Base-by-base conservation (phyloP, 2,888 invertebrate genomes). In the Cyrtodaria siliqua region DNA sequence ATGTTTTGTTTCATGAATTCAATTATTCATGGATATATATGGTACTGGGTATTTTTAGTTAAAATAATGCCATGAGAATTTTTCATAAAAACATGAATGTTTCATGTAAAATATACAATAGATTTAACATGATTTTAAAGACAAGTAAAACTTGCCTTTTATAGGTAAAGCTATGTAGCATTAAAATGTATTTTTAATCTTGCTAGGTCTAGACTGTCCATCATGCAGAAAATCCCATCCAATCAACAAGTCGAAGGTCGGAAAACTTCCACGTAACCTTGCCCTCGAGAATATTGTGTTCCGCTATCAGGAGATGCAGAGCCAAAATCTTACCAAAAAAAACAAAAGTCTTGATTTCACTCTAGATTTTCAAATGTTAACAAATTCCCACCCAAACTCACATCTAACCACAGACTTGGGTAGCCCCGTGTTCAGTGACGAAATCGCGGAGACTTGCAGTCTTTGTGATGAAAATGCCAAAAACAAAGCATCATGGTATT, bases 281-380 rank as follows among this genome's bases (percentile, higher is more conserved):
- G 91, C 91, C 9, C 83, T 92, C 57, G 92, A 91, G 73, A 91
- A 91, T 72, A 86, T 92, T 52, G 91, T 92, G 44, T 88, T 90
- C 76, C 87, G 92, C 12, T 91, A 86, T 66, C 89, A 88, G 60
- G 91, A 91, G 77, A 89, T 91, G 40, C 87, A 87, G 50, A 90
- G 89, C 72, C 82, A 84, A 49, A 89, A 76, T 61, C 74, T 89
- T 53, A 85, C 87, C 18, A 57, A 62, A 50, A 64, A 62, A 47
- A 79, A 78, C 24, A 82, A 85, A 23, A 86, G 87, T 61, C 70
- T 89, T 26, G 89, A 89, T 47, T 53, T 83, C 24, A 69, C 79
- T 9, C 56, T 79, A 20, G 81, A 83, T 24, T 69, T 72, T n/a
- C 49, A 49, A 12, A 49, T 29, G 16, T 56, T 56, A 1, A 57